Evolutionary conservation across 2,888 invertebrate genomes (phyloP).

Genomic region (Miltochrista miniata): DNA sequence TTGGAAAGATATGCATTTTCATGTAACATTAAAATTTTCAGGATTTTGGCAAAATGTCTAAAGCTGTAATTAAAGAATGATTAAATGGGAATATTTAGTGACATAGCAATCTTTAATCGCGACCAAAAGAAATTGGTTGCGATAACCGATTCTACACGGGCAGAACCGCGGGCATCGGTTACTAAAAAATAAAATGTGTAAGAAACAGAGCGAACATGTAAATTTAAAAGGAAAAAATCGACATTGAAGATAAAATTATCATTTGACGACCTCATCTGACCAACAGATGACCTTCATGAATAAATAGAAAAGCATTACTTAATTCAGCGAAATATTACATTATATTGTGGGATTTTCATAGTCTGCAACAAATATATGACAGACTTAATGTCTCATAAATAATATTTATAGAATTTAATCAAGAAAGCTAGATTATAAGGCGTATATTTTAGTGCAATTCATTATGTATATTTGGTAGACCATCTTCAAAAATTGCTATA

Average conservation of each 20-base stretch:
- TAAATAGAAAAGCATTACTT: neutral
- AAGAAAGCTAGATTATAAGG: conserved; percentile 1
- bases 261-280: too few relatives aligned
- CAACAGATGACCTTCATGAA: neutral
- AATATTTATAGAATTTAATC: neutral
- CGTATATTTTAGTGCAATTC: conserved; percentile 3
- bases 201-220: too few relatives aligned
- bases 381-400: neutral
- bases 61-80: neutral
- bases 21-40: neutral
- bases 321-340: too few relatives aligned
- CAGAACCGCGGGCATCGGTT: too few relatives aligned
- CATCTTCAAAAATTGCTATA: conserved; percentile 8
- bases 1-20: conserved; percentile 32
- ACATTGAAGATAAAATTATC: neutral
- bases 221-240: neutral
- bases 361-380: too few relatives aligned
- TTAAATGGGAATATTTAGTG: too few relatives aligned
- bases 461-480: neutral
- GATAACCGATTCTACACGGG: too few relatives aligned
- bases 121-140: too few relatives aligned
- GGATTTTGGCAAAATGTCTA: conserved; percentile 4
- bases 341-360: too few relatives aligned
- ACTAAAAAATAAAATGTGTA: neutral
- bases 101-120: too few relatives aligned